Percentiles rank a stretch among this genome's conserved stretches.
Conservation (phyloP, 2,888 invertebrate genomes). For the Brachyptera putata region DNA sequence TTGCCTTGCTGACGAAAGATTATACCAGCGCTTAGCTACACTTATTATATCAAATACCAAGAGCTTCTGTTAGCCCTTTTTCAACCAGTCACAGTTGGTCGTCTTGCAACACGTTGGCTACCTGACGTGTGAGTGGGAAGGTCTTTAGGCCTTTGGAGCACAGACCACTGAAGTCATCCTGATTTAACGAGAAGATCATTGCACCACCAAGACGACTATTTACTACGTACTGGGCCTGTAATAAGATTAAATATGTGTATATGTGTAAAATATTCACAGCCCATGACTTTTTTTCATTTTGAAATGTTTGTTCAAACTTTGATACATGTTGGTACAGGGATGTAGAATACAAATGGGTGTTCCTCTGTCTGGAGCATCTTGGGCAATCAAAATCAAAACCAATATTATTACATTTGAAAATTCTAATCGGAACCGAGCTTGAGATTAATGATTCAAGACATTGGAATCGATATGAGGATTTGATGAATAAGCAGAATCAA, state of each 20-base stretch:
- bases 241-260: conserved; percentile 30
- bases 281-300: too few relatives aligned
- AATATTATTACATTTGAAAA: too few relatives aligned
- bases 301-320: too few relatives aligned
- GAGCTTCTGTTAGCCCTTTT: conserved; percentile 37
- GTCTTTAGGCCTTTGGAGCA: conserved; percentile 46
- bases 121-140: conserved; percentile 46
- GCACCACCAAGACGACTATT: conserved; percentile 66
- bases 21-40: too few relatives aligned
- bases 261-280: conserved; percentile 8
- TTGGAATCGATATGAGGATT: too few relatives aligned
- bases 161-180: conserved; percentile 65
- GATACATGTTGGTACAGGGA: too few relatives aligned
- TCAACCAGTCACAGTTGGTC: conserved; percentile 41
- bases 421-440: too few relatives aligned
- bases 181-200: conserved; percentile 79
- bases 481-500: too few relatives aligned
- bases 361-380: too few relatives aligned
- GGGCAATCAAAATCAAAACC: too few relatives aligned
- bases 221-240: conserved; percentile 58
- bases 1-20: too few relatives aligned
- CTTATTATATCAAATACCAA: conserved; percentile 23
- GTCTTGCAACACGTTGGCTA: conserved; percentile 38
- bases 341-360: too few relatives aligned
- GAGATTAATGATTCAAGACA: not conserved